These are phyloP conservation scores for Procapra przewalskii DNA, from an alignment of 2,113 vertebrate species.

Conservation along the genomic window DNA sequence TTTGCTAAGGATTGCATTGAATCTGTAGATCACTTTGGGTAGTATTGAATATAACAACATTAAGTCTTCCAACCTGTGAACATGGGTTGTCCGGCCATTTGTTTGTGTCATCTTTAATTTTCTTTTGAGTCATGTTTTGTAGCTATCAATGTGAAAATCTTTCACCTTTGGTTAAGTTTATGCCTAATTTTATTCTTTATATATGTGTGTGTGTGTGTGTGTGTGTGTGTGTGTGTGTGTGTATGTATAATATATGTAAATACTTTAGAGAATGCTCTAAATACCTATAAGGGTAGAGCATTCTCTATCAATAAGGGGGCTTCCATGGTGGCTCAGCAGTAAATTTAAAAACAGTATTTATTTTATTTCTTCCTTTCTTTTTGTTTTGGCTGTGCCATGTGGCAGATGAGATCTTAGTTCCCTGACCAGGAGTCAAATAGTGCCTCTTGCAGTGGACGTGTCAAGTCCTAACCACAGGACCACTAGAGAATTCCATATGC, in stretches of 20 bases:
- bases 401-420: not conserved
- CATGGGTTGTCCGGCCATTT: not conserved
- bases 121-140: not conserved
- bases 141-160: not conserved
- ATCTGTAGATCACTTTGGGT: not conserved
- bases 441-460: not conserved
- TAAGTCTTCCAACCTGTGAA: not conserved
- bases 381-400: not conserved
- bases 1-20: not conserved
- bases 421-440: not conserved
- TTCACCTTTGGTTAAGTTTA: not conserved
- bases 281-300: not conserved
- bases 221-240: not conserved
- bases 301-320: not conserved
- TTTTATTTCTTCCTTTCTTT: not conserved
- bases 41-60: not conserved
- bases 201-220: not conserved
- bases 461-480: not conserved
- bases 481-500: not conserved
- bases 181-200: not conserved
- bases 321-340: not conserved
- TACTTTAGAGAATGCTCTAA: too few species aligned
- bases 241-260: not conserved
- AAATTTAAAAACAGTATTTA: not conserved
- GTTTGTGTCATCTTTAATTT: not conserved